Evolutionary conservation across 2,797 vertebrate species (phyloP).

Genomic region (Falco concolor): DNA sequence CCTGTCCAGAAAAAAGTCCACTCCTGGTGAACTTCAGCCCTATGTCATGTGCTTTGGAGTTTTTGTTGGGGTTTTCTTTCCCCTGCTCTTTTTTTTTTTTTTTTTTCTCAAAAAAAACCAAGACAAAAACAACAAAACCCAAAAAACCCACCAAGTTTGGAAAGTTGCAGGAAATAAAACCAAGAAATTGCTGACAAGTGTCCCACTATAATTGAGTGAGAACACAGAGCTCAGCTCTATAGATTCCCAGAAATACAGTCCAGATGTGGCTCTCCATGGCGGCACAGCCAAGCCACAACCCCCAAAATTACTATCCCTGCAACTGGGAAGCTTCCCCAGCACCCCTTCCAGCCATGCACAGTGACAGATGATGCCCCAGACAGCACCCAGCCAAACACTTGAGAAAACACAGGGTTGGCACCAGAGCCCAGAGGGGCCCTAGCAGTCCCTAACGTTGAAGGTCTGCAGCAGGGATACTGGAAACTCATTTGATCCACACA

Average conservation of each 20-base stretch:
- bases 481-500: background rate
- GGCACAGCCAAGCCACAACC: slow-evolving; percentile 13
- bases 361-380: rapidly evolving
- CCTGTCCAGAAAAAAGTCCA: background rate
- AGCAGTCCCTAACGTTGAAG: background rate
- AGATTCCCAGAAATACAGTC: slow-evolving; percentile 13
- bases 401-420: background rate
- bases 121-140: too few relatives aligned
- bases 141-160: background rate
- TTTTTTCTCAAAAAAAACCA: too few relatives aligned
- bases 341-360: background rate
- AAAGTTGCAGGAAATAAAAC: background rate
- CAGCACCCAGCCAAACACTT: rapidly evolving
- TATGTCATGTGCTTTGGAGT: background rate
- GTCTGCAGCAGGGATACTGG: background rate
- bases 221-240: slow-evolving; percentile 14
- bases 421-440: background rate
- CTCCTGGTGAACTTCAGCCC: background rate
- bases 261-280: background rate
- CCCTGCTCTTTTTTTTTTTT: too few relatives aligned
- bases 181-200: slow-evolving; percentile 44
- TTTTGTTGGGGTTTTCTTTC: background rate
- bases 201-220: slow-evolving; percentile 23
- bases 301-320: background rate
- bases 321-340: background rate